A percentile compares a stretch with the other conserved stretches of the same genome.
These are phyloP conservation scores for Plutomurus gul DNA, from an alignment of 1,140 invertebrate species.

Conservation along the genomic window DNA sequence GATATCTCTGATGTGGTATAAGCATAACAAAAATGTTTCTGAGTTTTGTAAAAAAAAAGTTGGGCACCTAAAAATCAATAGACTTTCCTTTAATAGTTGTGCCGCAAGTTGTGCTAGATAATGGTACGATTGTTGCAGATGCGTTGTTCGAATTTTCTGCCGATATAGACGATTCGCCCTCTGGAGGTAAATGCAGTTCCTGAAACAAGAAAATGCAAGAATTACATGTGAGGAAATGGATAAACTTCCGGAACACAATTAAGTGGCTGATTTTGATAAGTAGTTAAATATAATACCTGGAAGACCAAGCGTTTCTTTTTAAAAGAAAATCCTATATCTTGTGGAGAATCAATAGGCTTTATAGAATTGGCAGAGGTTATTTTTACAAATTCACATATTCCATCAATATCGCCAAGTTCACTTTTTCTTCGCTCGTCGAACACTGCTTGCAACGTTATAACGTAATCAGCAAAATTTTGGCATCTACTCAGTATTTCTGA, in stretches of 20 bases:
- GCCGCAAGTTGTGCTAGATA: conserved; percentile 32
- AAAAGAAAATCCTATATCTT: conserved; percentile 51
- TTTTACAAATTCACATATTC: conserved; percentile 48
- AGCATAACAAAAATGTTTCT: no score
- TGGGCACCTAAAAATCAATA: conserved; percentile 45
- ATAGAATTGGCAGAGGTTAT: conserved; percentile 40
- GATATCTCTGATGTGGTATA: no score
- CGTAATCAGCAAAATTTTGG: conserved; percentile 45
- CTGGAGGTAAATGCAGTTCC: conserved; percentile 51
- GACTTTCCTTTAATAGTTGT: conserved; percentile 41
- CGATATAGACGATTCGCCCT: conserved; percentile 46
- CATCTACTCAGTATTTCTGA: background rate
- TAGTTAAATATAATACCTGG: conserved; percentile 23
- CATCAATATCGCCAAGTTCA: conserved; percentile 50
- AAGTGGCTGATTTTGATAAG: background rate
- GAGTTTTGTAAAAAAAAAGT: background rate
- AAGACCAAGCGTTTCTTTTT: conserved; percentile 47
- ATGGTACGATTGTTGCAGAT: background rate
- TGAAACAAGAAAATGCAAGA: conserved; percentile 1
- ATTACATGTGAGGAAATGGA: no score
- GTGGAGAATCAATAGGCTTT: conserved; percentile 39
- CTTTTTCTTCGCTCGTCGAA: conserved; percentile 43
- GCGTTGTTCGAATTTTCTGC: conserved; percentile 30
- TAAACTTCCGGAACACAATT: no score
- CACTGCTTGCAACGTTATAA: conserved; percentile 44